Conservation (phyloP, 2,797 vertebrate species). For the Natrix natrix region DNA sequence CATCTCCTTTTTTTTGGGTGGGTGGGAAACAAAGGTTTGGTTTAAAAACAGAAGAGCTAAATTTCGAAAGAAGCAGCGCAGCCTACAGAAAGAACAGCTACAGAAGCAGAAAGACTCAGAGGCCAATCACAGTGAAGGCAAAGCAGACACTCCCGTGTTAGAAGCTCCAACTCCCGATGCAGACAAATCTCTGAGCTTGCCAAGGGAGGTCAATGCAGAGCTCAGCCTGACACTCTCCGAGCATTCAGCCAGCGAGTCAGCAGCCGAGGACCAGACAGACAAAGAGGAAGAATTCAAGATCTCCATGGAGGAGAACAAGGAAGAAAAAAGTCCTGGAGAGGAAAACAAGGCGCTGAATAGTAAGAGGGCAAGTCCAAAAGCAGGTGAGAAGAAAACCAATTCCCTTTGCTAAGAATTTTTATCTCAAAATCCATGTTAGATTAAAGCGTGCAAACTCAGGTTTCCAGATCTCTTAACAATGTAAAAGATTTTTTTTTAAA, state of each 20-base stretch:
- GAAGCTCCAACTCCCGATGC: conserved; percentile 75
- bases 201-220: conserved; percentile 80
- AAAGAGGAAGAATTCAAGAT: conserved; percentile 85
- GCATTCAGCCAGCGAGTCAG: conserved; percentile 91
- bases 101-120: conserved; percentile 95
- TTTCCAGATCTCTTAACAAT: background rate
- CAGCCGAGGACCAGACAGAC: conserved; percentile 86
- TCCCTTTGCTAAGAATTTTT: background rate
- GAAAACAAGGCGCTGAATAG: conserved; percentile 79
- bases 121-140: conserved; percentile 76
- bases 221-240: conserved; percentile 92
- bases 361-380: conserved; percentile 87
- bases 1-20: background rate
- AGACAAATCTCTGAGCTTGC: conserved; percentile 71
- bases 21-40: conserved; percentile 83
- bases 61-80: conserved; percentile 98
- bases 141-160: conserved; percentile 71
- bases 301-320: conserved; percentile 79
- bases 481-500: background rate
- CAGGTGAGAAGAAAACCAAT: conserved; percentile 76
- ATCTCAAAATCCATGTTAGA: background rate
- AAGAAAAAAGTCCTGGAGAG: conserved; percentile 72
- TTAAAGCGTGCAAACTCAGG: background rate
- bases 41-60: conserved; percentile 98
- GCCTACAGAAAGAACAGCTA: conserved; percentile 97